Percentiles rank a stretch among this genome's conserved stretches.
Evolutionary conservation across 2,888 invertebrate species (phyloP).

Genomic region (Nomada flava): DNA sequence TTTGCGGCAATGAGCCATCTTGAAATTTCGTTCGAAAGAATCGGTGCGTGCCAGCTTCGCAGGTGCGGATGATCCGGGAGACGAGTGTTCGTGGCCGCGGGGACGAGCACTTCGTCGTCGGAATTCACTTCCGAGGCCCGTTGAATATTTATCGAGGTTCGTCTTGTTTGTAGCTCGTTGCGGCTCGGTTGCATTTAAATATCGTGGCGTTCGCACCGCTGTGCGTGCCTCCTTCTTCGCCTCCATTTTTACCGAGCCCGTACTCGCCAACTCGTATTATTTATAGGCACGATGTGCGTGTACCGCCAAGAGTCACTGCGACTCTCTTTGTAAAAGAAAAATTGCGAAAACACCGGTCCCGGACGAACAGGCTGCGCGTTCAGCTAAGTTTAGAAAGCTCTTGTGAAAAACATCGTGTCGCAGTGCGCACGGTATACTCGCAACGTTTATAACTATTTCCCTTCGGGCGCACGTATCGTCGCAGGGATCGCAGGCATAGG

Average conservation of each 20-base stretch:
- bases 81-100: conserved; percentile 33
- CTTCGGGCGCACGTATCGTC: conserved; percentile 1
- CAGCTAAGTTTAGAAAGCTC: conserved; percentile 54
- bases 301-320: conserved; percentile 15
- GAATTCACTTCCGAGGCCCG: conserved; percentile 63
- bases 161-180: conserved; percentile 70
- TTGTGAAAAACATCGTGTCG: neutral
- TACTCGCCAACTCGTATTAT: conserved; percentile 54
- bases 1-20: neutral
- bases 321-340: conserved; percentile 46
- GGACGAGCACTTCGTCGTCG: conserved; percentile 45
- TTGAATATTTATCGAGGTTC: conserved; percentile 72
- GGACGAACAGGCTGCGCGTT: conserved; percentile 37
- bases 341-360: conserved; percentile 38
- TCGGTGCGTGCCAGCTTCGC: conserved; percentile 42
- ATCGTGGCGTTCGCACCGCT: conserved; percentile 60
- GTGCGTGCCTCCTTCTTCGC: conserved; percentile 51
- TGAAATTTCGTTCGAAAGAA: neutral
- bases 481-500: neutral
- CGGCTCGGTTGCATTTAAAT: conserved; percentile 70
- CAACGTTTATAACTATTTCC: conserved; percentile 28
- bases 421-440: neutral
- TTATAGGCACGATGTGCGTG: conserved; percentile 58
- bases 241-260: conserved; percentile 46
- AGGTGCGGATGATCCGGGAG: conserved; percentile 44